These are phyloP conservation scores for Parauchenoglanis ngamensis DNA, from an alignment of 2,797 vertebrate species.

Conservation along the genomic window DNA sequence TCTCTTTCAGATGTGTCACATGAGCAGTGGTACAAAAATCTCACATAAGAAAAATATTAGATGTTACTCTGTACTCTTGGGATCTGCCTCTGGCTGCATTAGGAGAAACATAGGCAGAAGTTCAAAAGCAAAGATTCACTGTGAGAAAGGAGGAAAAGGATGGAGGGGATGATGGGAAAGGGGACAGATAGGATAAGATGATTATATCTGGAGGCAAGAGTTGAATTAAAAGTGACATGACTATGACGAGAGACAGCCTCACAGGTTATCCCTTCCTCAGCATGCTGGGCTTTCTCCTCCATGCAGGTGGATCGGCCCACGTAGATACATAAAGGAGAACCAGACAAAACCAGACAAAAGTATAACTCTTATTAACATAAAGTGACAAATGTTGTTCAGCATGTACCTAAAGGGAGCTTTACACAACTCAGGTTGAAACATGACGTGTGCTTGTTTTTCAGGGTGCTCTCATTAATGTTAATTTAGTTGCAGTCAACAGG, in stretches of 20 bases:
- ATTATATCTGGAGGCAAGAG: constrained; percentile 1
- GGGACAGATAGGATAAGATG: background rate
- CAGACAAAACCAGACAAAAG: background rate
- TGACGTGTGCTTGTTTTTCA: constrained; percentile 46
- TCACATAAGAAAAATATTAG: background rate
- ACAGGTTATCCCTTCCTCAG: constrained; percentile 58
- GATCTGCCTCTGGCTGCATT: background rate
- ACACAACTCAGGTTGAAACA: constrained; percentile 29
- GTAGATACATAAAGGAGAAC: background rate
- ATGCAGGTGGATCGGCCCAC: constrained; percentile 8
- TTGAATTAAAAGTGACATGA: constrained; percentile 56
- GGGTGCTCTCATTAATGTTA: constrained; percentile 16
- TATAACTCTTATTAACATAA: constrained; percentile 12
- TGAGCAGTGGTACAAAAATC: background rate
- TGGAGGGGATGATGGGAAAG: background rate
- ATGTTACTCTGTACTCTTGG: background rate
- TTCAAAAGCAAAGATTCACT: background rate
- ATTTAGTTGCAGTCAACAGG: constrained; percentile 44
- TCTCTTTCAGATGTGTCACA: background rate
- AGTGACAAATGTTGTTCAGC: background rate
- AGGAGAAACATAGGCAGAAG: background rate
- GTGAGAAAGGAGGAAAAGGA: background rate
- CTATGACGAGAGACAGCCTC: constrained; percentile 25
- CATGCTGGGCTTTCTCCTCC: constrained; percentile 35
- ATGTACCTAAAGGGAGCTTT: background rate